Evolutionary conservation across 2,113 vertebrate species (phyloP).

Genomic region (Spea multiplicata): DNA sequence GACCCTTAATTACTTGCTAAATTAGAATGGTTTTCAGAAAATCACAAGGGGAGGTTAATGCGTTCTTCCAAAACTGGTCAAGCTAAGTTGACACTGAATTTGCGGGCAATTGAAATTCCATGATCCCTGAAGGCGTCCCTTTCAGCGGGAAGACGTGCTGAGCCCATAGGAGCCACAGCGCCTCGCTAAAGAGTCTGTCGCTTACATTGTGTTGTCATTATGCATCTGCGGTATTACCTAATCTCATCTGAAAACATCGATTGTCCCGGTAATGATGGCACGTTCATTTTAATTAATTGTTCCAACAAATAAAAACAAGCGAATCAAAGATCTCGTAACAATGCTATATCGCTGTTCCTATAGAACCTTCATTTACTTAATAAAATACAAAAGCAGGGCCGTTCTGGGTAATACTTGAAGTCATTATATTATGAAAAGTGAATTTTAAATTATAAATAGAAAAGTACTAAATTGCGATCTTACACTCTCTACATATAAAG

Average conservation of each 20-base stretch:
- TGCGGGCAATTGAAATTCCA: constrained; percentile 74
- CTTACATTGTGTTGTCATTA: constrained; percentile 63
- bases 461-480: no score
- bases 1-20: constrained; percentile 87
- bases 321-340: not conserved
- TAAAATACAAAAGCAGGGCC: no score
- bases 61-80: constrained; percentile 80
- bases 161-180: constrained; percentile 64
- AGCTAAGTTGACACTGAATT: constrained; percentile 77
- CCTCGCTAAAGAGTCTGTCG: constrained; percentile 68
- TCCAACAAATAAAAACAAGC: not conserved
- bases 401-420: no score
- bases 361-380: no score
- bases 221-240: constrained; percentile 55
- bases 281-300: constrained; percentile 52
- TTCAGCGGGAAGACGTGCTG: constrained; percentile 70
- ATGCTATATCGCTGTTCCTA: not conserved
- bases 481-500: no score
- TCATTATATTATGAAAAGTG: no score
- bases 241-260: constrained; percentile 60
- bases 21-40: constrained; percentile 82
- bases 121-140: constrained; percentile 81
- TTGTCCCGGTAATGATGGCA: constrained; percentile 61
- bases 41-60: constrained; percentile 81
- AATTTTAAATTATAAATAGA: no score